Conservation (phyloP, 1,140 invertebrate genomes). For the Melitaea cinxia region DNA sequence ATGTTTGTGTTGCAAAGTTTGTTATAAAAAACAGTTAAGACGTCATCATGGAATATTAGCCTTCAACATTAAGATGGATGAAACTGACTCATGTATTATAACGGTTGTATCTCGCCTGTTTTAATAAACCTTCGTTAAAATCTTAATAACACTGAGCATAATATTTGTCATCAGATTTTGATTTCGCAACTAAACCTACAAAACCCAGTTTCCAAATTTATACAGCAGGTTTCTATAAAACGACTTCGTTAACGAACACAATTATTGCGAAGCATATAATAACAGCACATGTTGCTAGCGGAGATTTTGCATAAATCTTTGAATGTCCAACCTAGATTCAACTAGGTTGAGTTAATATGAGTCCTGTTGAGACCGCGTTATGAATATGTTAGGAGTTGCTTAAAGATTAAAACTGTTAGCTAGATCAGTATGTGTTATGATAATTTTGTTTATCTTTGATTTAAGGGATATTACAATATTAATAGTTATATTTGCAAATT, state of each 20-base stretch:
- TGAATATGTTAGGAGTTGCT: not conserved
- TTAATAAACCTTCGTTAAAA: not conserved
- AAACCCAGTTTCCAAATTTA: constrained; percentile 2
- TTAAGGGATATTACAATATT: no score
- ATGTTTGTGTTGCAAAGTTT: no score
- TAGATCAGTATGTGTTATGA: no score
- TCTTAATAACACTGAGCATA: not conserved
- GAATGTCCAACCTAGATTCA: constrained; percentile 11
- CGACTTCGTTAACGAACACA: not conserved
- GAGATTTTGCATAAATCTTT: constrained; percentile 22
- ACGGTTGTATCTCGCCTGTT: not conserved
- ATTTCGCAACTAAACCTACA: not conserved
- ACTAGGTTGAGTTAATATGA: not conserved
- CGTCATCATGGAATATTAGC: no score
- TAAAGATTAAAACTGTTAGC: no score
- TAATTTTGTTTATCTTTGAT: no score
- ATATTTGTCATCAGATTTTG: not conserved
- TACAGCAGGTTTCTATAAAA: constrained; percentile 2
- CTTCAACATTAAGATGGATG: no score
- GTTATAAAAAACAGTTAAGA: no score
- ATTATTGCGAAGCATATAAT: constrained; percentile 5
- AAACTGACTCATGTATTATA: no score
- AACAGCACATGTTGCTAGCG: not conserved
- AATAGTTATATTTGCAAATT: no score
- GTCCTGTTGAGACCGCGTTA: not conserved